Evolutionary conservation across 2,888 invertebrate genomes (phyloP).

Genomic region (Apodemia hepburni): DNA sequence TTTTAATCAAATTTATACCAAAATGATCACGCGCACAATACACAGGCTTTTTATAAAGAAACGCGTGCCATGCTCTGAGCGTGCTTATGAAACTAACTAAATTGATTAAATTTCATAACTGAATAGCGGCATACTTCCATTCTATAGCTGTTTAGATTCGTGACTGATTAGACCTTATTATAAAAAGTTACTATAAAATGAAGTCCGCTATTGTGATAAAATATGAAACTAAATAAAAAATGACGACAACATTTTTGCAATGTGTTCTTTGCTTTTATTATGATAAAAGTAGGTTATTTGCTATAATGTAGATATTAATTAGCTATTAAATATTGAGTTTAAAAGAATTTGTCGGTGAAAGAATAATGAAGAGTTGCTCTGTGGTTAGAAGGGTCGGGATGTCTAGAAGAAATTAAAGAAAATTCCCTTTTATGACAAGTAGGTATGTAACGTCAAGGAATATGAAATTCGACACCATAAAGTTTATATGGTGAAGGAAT

Average conservation of each 20-base stretch:
- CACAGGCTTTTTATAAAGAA: slow-evolving; percentile 47
- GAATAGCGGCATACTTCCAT: slow-evolving; percentile 44
- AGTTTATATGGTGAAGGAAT: no score
- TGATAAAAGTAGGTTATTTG: not conserved
- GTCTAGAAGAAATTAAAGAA: no score
- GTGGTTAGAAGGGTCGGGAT: no score
- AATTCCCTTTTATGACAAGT: no score
- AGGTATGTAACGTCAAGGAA: no score
- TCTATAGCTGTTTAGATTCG: slow-evolving; percentile 27
- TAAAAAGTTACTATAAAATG: slow-evolving; percentile 4
- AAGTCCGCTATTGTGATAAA: slow-evolving; percentile 4
- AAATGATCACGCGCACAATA: slow-evolving; percentile 55
- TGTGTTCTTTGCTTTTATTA: not conserved
- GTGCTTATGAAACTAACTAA: slow-evolving; percentile 51
- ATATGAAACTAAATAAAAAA: slow-evolving; percentile 9
- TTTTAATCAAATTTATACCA: slow-evolving; percentile 69
- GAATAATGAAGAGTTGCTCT: no score
- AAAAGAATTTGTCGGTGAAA: not conserved
- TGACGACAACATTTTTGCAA: not conserved
- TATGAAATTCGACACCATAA: no score
- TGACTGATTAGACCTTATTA: slow-evolving; percentile 28
- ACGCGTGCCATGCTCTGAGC: slow-evolving; percentile 53
- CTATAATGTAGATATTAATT: not conserved
- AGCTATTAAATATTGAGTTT: not conserved
- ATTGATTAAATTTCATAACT: slow-evolving; percentile 65